Evolutionary conservation across 2,113 vertebrate species (phyloP), one percentile per base, ranked within the genome.

Genomic region (Myiozetetes cayanensis): DNA sequence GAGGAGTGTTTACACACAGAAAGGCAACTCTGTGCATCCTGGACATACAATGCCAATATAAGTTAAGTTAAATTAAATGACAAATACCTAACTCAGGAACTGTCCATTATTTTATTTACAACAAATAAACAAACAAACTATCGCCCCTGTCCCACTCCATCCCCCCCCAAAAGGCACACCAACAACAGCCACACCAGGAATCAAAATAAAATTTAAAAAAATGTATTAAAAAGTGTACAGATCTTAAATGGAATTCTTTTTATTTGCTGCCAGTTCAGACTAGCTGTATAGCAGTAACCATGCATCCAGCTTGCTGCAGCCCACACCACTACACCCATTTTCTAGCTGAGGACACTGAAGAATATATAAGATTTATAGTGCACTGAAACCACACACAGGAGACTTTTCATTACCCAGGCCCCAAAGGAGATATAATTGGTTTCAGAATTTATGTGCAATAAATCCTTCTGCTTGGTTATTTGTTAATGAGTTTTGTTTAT

Each of bases 371-470:
- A 71, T 90, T 86, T 93, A 67, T 33, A 52, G 35, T 28, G 13
- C 35, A 89, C 62, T 67, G 39, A 85, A 43, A 88, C 44, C 1
- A 9, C 46, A 31, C 35, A 15, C 8, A 62, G 33, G 31, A 86
- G 55, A 63, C 25, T 85, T 78, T 85, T 91, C 31, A 68, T 94
- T 76, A 79, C 19, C 11, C 22, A 61, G 9, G 30, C 37, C 83
- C 55, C 72, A 53, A 41, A 92, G 67, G 79, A 70, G 31, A 20
- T 58, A 70, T 66, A 90, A 90, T 56, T 95, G 37, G 5, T 83
- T 95, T 92, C 73, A 90, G 84, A 90, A 92, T 86, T 89, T 55
- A 90, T 37, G 37, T 66, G 53, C 13, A 94, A 71, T 70, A 96
- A 96, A 90, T 89, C n/a, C 20, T 70, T 80, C 68, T 92, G 13